Conservation (phyloP, 2,888 invertebrate species). For the Pollenia labialis region DNA sequence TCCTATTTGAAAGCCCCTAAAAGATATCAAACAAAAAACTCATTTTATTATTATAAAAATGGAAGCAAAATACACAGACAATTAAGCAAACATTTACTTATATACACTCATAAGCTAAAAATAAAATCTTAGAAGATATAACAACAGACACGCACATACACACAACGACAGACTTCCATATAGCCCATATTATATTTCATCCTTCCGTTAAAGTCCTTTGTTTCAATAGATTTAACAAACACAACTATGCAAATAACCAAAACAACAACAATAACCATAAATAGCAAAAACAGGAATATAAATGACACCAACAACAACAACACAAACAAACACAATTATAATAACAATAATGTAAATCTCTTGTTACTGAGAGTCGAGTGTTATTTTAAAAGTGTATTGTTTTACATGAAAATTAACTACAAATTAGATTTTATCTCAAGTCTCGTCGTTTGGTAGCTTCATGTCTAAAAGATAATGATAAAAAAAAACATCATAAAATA, state of each 20-base stretch:
- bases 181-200: conserved; percentile 49
- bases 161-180: background rate
- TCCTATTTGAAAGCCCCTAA: background rate
- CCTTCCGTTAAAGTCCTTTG: conserved; percentile 30
- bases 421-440: conserved; percentile 71
- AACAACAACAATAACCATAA: background rate
- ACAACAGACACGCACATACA: background rate
- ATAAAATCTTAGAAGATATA: background rate
- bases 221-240: conserved; percentile 19
- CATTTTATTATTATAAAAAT: conserved; percentile 25
- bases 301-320: conserved; percentile 22
- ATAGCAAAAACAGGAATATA: conserved; percentile 1
- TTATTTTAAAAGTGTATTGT: conserved; percentile 63
- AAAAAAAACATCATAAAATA: conserved; percentile 42
- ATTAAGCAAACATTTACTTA: background rate
- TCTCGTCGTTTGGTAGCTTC: conserved; percentile 61
- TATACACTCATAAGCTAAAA: too few relatives aligned
- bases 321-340: background rate
- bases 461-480: conserved; percentile 60
- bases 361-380: conserved; percentile 45
- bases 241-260: background rate
- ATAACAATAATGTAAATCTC: conserved; percentile 39
- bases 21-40: background rate
- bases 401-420: conserved; percentile 72
- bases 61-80: conserved; percentile 4